Percentiles rank a stretch among this genome's conserved stretches.
Conservation (phyloP, 2,797 vertebrate genomes). For the Gadopsis marmoratus region DNA sequence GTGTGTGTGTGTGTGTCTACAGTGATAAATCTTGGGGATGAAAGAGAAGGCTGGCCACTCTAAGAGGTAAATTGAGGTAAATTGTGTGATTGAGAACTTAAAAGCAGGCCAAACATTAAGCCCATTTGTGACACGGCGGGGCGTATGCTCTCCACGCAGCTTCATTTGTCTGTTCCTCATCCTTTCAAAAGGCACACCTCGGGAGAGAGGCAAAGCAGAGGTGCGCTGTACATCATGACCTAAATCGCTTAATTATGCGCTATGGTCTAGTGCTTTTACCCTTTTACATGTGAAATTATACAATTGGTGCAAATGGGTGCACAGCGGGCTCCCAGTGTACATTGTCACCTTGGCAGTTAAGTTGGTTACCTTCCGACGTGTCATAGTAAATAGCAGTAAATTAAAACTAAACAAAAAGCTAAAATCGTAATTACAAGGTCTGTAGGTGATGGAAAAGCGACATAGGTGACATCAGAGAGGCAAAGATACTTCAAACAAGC, state of each 20-base stretch:
- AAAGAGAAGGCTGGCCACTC: constrained; percentile 51
- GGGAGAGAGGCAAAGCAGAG: constrained; percentile 46
- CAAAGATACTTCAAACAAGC: constrained; percentile 9
- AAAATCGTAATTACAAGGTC: constrained; percentile 12
- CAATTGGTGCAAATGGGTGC: not conserved
- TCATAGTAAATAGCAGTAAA: not conserved
- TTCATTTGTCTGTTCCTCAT: constrained; percentile 66
- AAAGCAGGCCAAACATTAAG: constrained; percentile 71
- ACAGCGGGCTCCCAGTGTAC: not conserved
- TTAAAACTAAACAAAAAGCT: not conserved
- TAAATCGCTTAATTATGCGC: constrained; percentile 62
- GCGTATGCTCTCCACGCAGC: constrained; percentile 47
- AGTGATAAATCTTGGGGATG: constrained; percentile 56
- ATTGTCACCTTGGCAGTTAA: not conserved
- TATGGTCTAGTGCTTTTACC: constrained; percentile 32
- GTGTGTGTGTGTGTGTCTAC: constrained; percentile 17
- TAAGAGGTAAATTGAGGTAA: constrained; percentile 77
- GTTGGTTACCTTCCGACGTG: not conserved
- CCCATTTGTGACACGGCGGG: constrained; percentile 67
- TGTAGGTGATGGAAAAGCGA: not conserved
- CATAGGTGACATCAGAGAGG: not conserved
- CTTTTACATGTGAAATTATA: constrained; percentile 21
- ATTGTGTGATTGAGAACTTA: constrained; percentile 76
- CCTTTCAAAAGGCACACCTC: constrained; percentile 54
- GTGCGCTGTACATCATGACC: constrained; percentile 54